phyloP scores from a whole-genome alignment of 2,113 vertebrate genomes.

The Phaetusa simplex region DNA sequence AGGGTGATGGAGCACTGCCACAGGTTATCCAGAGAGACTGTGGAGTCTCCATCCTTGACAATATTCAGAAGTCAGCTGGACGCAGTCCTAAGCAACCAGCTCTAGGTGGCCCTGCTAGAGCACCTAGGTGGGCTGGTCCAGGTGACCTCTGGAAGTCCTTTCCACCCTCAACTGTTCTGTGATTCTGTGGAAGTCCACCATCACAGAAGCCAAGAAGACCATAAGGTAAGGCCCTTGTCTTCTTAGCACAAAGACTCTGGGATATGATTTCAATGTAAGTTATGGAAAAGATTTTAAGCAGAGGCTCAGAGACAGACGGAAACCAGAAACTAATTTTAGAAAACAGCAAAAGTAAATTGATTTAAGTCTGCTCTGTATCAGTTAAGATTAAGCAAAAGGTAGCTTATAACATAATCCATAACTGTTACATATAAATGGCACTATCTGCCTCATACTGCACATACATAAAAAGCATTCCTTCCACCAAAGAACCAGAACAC shows the following conservation, averaged over 20 bases:
- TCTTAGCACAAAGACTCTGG: background rate
- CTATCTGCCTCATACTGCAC: background rate
- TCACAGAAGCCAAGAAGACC: background rate
- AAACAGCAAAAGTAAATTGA: background rate
- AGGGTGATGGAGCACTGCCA: background rate
- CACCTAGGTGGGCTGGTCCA: background rate
- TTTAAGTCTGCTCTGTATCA: background rate
- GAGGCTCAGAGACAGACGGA: background rate
- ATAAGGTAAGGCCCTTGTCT: background rate
- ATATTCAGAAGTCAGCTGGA: too few species aligned
- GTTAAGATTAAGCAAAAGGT: background rate
- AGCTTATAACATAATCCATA: background rate
- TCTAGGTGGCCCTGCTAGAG: background rate
- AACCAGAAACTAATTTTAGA: background rate
- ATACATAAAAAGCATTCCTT: background rate
- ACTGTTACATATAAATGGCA: background rate
- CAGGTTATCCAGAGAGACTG: too few species aligned
- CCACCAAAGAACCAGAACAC: background rate
- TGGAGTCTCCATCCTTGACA: too few species aligned
- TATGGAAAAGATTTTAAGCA: background rate
- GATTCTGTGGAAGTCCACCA: background rate
- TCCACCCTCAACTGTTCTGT: background rate
- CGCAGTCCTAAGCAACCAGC: background rate
- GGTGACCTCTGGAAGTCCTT: background rate
- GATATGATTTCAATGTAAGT: background rate